Base-by-base conservation (phyloP, 2,888 invertebrate genomes). In the Dynastes maya region DNA sequence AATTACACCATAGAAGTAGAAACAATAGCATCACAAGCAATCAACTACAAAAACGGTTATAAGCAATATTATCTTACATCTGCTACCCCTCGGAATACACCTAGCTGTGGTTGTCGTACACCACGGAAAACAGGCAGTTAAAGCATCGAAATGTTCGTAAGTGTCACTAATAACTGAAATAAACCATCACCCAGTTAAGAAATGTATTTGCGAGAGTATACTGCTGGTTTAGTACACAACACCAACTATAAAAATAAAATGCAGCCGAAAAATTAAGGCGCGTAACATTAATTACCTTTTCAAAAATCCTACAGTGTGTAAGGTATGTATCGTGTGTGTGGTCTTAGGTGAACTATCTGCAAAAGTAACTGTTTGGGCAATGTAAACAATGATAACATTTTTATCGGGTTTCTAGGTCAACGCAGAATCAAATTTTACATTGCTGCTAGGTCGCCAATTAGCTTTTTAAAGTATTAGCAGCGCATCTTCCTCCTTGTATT, bases 41-140 rank as follows among this genome's bases (percentile, higher is more conserved):
- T 51, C 70, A 63, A 76, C 49, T 29, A 76, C 55, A 58, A 55
- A 78, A 61, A 32, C 53, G 22, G n/a, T 53, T 71, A 80, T 61
- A 78, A 53, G 67, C 77, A 81, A 80, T 55, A 55, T 78, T 78
- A 72, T 83, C 92, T 92, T 91, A 92, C 92, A 92, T 91, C 91
- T 89, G 88, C 91, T 91, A 88, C 92, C 91, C 86, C 91, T 90
- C 70, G 92, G 91, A 83, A 92, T 91, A 85, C 92, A 92, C 87
- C 92, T 90, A 86, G 91, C 91, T 83, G 91, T 91, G 80, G 91
- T 91, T 81, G 91, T 91, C 67, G 90, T 89, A 89, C 94, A 94
- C 94, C 94, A 94, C 82, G 94, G 94, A 89, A 94, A 94, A 89
- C 94, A 94, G 86, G 94, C 93, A 83, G 94, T 93, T 89, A 94